Base-by-base conservation (phyloP, 2,888 invertebrate species). In the Ochropacha duplaris region DNA sequence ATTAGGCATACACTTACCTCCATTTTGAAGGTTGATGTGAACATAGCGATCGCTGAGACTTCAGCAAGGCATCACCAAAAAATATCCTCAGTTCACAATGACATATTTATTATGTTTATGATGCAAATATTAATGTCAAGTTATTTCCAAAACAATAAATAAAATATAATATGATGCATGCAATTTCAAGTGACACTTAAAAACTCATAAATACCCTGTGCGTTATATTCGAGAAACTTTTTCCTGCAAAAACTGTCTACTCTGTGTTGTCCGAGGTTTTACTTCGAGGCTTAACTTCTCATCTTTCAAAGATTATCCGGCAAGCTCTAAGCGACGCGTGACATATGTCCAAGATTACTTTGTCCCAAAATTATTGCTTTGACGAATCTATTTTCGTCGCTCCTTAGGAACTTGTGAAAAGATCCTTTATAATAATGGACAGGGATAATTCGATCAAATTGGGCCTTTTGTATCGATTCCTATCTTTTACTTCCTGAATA, bases 291-390 rank as follows among this genome's bases (percentile, higher is more conserved):
- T 60, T 57, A 60, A 59, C 62, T 58, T 54, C 54, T 57, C 63
- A 59, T 65, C 64, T 65, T 64, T 62, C 56, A 57, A 56, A 54
- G 65, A 60, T 71, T 62, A 65, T 44, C 56, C 62, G 55, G 39
- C 16, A 58, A 68, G 56, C 56, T 34, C 44, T 44, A 44, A 69
- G 70, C 64, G 63, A 60, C 62, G 19, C 31, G 54, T 51, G 64
- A 68, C 72, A 69, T 50, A 62, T 60, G 60, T 59, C 56, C 58
- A 50, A 59, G 66, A 69, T 71, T 69, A 69, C 62, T 52, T 59
- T 61, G 44, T 44, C 44, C 44, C 44, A n/a, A 44, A 44, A 44
- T 44, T 44, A 44, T 44, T 44, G 44, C 44, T 44, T 19, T 44
- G 44, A 44, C 44, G 44, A 44, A 44, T 44, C 44, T 19, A 44